phyloP scores from a whole-genome alignment of 2,888 invertebrate genomes.

The Colletes collaris region DNA sequence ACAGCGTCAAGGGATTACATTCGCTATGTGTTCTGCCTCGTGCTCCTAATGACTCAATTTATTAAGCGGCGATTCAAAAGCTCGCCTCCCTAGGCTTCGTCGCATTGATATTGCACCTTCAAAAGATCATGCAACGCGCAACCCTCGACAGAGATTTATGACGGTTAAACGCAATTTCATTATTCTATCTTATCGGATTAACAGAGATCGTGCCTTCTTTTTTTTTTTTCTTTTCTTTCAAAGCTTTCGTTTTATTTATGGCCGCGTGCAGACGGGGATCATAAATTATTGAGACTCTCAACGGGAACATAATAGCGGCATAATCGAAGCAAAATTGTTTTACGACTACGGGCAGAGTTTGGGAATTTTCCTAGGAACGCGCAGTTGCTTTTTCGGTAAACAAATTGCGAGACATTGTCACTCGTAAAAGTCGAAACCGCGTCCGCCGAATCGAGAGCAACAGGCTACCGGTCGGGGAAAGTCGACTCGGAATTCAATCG shows the following conservation, averaged over 20 bases:
- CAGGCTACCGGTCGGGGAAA: conserved; percentile 40
- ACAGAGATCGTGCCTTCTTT: conserved; percentile 27
- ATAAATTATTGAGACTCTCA: conserved; percentile 30
- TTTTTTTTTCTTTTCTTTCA: background rate
- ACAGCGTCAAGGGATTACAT: conserved; percentile 31
- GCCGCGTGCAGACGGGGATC: background rate
- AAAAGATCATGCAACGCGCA: conserved; percentile 29
- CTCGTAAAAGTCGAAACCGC: background rate
- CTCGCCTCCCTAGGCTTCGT: conserved; percentile 31
- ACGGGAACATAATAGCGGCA: conserved; percentile 4
- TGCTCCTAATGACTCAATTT: conserved; percentile 55
- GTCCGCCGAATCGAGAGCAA: background rate
- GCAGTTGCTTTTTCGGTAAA: background rate
- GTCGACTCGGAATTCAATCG: conserved; percentile 35
- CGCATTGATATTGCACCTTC: conserved; percentile 48
- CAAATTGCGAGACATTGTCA: background rate
- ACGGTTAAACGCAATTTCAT: conserved; percentile 42
- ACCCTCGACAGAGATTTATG: conserved; percentile 42
- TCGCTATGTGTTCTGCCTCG: conserved; percentile 30
- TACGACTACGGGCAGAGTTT: background rate
- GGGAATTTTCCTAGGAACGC: background rate
- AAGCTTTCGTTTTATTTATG: conserved; percentile 10
- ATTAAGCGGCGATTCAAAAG: conserved; percentile 54
- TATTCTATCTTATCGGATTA: conserved; percentile 53
- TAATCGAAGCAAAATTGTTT: conserved; percentile 25